Evolutionary conservation across 2,888 invertebrate species (phyloP).

Genomic region (Chrysomela aeneicollis): DNA sequence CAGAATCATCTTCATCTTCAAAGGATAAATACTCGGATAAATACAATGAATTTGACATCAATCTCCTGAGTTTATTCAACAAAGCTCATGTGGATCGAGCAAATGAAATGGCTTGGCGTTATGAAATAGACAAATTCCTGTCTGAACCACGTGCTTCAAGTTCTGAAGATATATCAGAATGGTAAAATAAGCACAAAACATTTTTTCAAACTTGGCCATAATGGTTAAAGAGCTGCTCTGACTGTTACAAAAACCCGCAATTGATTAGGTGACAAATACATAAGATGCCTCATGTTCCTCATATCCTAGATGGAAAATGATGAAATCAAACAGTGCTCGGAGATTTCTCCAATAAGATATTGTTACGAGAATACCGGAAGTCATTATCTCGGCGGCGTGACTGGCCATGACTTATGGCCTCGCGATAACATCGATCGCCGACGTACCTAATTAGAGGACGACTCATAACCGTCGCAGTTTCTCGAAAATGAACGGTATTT

Average conservation of each 20-base stretch:
- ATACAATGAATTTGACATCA: slow-evolving; percentile 17
- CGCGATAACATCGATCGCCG: too few species aligned
- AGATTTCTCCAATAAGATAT: slow-evolving; percentile 58
- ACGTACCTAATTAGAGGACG: too few species aligned
- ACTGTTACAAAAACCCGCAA: slow-evolving; percentile 30
- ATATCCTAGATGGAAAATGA: slow-evolving; percentile 19
- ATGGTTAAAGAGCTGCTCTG: slow-evolving; percentile 36
- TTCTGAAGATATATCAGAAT: slow-evolving; percentile 36
- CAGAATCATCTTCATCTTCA: slow-evolving; percentile 18
- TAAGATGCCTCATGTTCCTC: slow-evolving; percentile 19
- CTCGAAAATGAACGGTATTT: too few species aligned
- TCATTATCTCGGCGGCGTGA: too few species aligned
- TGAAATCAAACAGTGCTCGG: background rate
- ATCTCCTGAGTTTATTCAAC: slow-evolving; percentile 20
- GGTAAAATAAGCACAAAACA: slow-evolving; percentile 32
- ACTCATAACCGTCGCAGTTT: too few species aligned
- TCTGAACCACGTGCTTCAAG: slow-evolving; percentile 29
- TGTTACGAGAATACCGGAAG: too few species aligned
- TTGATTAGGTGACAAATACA: slow-evolving; percentile 23
- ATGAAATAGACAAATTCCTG: slow-evolving; percentile 38
- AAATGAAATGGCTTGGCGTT: slow-evolving; percentile 34
- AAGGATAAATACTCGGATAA: slow-evolving; percentile 10
- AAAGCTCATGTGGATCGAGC: slow-evolving; percentile 18
- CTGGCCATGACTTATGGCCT: too few species aligned
- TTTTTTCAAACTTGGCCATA: slow-evolving; percentile 33